Conservation (phyloP, 2,888 invertebrate genomes). For the Vesta saturnalis region DNA sequence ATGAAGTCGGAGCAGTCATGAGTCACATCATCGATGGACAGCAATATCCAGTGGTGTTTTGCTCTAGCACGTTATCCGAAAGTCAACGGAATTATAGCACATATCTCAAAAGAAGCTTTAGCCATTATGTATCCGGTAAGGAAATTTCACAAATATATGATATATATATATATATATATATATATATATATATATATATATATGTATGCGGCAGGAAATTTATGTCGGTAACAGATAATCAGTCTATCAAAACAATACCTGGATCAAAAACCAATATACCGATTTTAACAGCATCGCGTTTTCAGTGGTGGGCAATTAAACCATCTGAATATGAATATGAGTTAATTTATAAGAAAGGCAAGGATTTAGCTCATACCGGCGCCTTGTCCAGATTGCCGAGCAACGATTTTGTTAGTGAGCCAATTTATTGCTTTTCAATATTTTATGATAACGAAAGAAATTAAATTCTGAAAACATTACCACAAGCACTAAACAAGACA, state of each 20-base stretch:
- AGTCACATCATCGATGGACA: not conserved
- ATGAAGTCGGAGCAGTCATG: not conserved
- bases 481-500: not conserved
- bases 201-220: constrained; percentile 3
- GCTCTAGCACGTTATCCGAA: not conserved
- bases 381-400: not conserved
- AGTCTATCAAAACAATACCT: constrained; percentile 12
- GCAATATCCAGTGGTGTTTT: not conserved
- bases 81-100: not conserved
- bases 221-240: constrained; percentile 6
- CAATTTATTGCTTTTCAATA: not conserved
- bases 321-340: constrained; percentile 13
- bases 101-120: too few relatives aligned
- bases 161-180: too few relatives aligned
- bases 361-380: not conserved
- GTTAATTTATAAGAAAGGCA: not conserved
- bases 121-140: not conserved
- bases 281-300: not conserved
- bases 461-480: not conserved
- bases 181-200: too few relatives aligned
- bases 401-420: not conserved
- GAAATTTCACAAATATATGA: constrained; percentile 13
- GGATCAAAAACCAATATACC: constrained; percentile 10
- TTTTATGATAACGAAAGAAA: not conserved
- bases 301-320: constrained; percentile 14